A percentile compares a stretch with the other conserved stretches of the same genome.
Conservation (phyloP, 2,113 vertebrate genomes). For the Lagopus muta region DNA sequence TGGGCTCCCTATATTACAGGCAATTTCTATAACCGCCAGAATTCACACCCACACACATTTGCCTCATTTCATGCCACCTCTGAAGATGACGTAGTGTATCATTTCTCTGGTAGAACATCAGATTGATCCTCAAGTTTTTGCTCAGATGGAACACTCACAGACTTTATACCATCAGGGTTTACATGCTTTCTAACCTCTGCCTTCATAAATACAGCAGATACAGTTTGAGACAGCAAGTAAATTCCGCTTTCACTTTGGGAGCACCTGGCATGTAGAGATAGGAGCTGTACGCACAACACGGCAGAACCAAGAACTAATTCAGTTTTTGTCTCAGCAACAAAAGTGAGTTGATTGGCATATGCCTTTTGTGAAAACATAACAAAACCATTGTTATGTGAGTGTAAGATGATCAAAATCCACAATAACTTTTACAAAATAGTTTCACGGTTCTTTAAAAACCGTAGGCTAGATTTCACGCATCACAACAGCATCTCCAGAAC, state of each 20-base stretch:
- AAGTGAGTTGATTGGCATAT: too few relatives aligned
- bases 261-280: rapidly evolving
- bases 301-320: rapidly evolving
- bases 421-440: not conserved
- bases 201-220: not conserved
- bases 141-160: not conserved
- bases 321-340: not conserved
- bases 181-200: not conserved
- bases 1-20: not conserved
- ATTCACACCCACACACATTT: not conserved
- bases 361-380: not conserved
- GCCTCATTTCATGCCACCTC: not conserved
- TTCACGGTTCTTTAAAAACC: not conserved
- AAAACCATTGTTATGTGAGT: not conserved
- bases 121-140: not conserved
- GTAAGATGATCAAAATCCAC: not conserved
- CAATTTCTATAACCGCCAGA: not conserved
- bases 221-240: not conserved
- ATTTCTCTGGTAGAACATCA: not conserved
- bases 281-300: not conserved
- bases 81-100: not conserved
- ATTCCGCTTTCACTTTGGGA: rapidly evolving
- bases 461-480: not conserved
- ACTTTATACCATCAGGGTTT: not conserved
- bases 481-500: rapidly evolving